Percentiles rank a stretch among this genome's conserved stretches.
These are phyloP conservation scores for Eilema griseolum DNA, from an alignment of 2,888 invertebrate species.

Conservation along the genomic window DNA sequence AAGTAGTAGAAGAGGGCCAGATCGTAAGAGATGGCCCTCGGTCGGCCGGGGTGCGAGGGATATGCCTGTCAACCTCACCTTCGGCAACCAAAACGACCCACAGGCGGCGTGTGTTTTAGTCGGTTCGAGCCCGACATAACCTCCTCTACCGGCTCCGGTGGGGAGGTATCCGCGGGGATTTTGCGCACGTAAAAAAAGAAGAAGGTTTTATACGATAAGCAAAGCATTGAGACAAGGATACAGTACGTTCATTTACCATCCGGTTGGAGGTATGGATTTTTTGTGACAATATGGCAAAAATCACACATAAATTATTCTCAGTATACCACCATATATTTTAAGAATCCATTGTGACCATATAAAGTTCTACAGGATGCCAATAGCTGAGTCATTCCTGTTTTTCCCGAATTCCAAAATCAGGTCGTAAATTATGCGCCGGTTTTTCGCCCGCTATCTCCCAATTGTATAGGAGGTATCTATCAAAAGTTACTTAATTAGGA, in stretches of 20 bases:
- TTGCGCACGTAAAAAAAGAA: too few relatives aligned
- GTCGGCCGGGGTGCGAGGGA: too few relatives aligned
- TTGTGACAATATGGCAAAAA: not conserved
- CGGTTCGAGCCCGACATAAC: too few relatives aligned
- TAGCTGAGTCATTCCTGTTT: conserved; percentile 10
- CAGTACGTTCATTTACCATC: not conserved
- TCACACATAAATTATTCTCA: not conserved
- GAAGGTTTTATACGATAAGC: not conserved
- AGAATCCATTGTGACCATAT: conserved; percentile 10
- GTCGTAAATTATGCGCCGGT: conserved; percentile 23
- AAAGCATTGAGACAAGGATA: not conserved
- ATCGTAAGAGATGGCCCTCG: too few relatives aligned
- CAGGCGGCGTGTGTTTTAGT: too few relatives aligned
- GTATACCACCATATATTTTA: not conserved
- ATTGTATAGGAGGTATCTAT: conserved; percentile 33
- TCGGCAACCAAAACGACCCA: too few relatives aligned
- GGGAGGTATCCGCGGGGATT: too few relatives aligned
- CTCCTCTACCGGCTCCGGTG: too few relatives aligned
- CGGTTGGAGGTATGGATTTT: not conserved
- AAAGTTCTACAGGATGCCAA: conserved; percentile 8
- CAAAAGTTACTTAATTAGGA: conserved; percentile 41
- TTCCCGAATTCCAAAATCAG: conserved; percentile 11
- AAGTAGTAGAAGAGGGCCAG: too few relatives aligned
- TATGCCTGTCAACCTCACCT: too few relatives aligned
- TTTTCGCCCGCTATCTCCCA: conserved; percentile 43